A percentile compares a stretch with the other conserved stretches of the same genome.
phyloP scores from a whole-genome alignment of 2,888 invertebrate species.

The Limenitis camilla region DNA sequence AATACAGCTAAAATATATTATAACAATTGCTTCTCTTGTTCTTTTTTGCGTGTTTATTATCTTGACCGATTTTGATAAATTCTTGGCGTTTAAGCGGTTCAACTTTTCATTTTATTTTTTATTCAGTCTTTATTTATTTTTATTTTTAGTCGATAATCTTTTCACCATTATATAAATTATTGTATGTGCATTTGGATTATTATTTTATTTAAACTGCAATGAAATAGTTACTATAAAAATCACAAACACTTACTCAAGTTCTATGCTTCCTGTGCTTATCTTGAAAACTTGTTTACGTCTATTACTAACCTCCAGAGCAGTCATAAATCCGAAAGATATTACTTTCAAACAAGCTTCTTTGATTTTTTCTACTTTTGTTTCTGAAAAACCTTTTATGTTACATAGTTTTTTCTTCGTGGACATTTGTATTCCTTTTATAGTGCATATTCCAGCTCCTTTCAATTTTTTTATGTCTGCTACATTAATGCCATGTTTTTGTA shows the following conservation, averaged over 20 bases:
- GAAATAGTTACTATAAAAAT: too few relatives aligned
- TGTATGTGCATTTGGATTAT: too few relatives aligned
- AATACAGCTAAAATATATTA: too few relatives aligned
- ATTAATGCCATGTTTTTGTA: slow-evolving; percentile 77
- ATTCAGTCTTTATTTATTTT: too few relatives aligned
- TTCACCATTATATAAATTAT: too few relatives aligned
- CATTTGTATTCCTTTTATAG: slow-evolving; percentile 88
- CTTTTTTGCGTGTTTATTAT: too few relatives aligned
- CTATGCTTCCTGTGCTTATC: slow-evolving; percentile 78
- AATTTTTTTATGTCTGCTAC: slow-evolving; percentile 85
- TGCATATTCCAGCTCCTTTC: slow-evolving; percentile 84
- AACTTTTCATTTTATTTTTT: background rate
- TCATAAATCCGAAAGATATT: slow-evolving; percentile 78
- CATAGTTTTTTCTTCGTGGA: slow-evolving; percentile 81
- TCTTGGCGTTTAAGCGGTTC: too few relatives aligned
- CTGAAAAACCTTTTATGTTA: slow-evolving; percentile 83
- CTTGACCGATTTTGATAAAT: too few relatives aligned
- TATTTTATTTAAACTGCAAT: too few relatives aligned
- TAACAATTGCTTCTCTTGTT: too few relatives aligned
- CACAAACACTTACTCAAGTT: slow-evolving; percentile 78
- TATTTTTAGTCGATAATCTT: too few relatives aligned
- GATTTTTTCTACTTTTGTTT: slow-evolving; percentile 85
- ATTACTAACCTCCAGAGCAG: slow-evolving; percentile 83
- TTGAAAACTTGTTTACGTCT: slow-evolving; percentile 82
- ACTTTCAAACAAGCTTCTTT: slow-evolving; percentile 84